phyloP scores from a whole-genome alignment of 2,888 invertebrate species.

The Saturnia pavonia region DNA sequence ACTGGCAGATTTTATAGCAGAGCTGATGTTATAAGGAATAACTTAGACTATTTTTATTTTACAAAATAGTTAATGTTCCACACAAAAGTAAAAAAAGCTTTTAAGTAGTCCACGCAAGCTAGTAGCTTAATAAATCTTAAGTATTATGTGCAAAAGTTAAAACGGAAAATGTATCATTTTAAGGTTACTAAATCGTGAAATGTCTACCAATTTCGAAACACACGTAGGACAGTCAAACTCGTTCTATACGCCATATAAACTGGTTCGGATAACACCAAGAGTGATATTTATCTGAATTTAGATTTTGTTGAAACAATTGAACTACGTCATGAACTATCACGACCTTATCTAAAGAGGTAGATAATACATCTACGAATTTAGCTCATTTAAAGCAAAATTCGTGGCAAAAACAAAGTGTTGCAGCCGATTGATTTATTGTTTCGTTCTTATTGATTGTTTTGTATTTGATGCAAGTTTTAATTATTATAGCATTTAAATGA shows the following conservation, averaged over 20 bases:
- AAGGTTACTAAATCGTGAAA: slow-evolving; percentile 3
- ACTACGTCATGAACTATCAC: slow-evolving; percentile 16
- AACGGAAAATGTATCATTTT: neutral
- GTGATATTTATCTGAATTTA: slow-evolving; percentile 14
- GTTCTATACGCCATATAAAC: slow-evolving; percentile 3
- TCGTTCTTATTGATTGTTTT: neutral
- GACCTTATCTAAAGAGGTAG: slow-evolving; percentile 8
- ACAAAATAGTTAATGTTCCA: too few relatives aligned
- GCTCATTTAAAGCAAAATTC: slow-evolving; percentile 11
- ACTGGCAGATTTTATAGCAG: too few relatives aligned
- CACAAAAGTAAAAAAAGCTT: too few relatives aligned
- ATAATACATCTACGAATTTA: slow-evolving; percentile 11
- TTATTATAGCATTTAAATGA: too few relatives aligned
- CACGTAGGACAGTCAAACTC: neutral
- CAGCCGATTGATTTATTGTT: neutral
- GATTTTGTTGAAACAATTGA: slow-evolving; percentile 14
- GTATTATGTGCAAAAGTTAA: neutral
- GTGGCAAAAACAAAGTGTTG: slow-evolving; percentile 2
- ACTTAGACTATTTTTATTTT: too few relatives aligned
- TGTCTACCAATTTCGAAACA: slow-evolving; percentile 8
- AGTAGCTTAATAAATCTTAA: neutral
- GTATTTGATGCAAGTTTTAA: too few relatives aligned
- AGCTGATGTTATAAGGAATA: too few relatives aligned
- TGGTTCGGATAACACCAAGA: slow-evolving; percentile 11
- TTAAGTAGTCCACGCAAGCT: too few relatives aligned